These are phyloP conservation scores for Drosophila emarginata DNA, from an alignment of 2,888 invertebrate genomes.

Conservation along the genomic window DNA sequence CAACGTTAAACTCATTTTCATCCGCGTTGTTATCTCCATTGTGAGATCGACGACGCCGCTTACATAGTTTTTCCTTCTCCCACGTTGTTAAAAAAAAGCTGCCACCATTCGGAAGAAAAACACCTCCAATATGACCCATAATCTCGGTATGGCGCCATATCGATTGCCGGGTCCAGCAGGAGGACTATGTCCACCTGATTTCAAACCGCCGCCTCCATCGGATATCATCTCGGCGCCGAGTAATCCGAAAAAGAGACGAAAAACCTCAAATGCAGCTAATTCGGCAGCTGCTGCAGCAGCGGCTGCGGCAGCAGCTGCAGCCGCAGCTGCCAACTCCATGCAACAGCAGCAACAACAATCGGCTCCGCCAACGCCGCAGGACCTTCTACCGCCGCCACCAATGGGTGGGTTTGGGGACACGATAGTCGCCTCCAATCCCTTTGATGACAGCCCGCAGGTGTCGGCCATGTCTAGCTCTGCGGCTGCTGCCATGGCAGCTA, in stretches of 20 bases:
- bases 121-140: slow-evolving; percentile 87
- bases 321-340: slow-evolving; percentile 83
- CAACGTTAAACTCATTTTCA: slow-evolving; percentile 8
- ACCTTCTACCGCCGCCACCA: slow-evolving; percentile 90
- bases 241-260: slow-evolving; percentile 93
- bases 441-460: slow-evolving; percentile 92
- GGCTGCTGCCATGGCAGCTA: slow-evolving; percentile 85
- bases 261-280: slow-evolving; percentile 87
- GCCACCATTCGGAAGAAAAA: slow-evolving; percentile 82
- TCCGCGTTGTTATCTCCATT: slow-evolving; percentile 66
- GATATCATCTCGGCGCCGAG: slow-evolving; percentile 90
- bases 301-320: slow-evolving; percentile 80
- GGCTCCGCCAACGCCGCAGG: slow-evolving; percentile 88
- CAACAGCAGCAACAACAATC: slow-evolving; percentile 89
- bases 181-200: slow-evolving; percentile 88
- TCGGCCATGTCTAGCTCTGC: slow-evolving; percentile 82
- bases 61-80: slow-evolving; percentile 60
- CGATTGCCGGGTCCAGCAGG: slow-evolving; percentile 87
- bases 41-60: slow-evolving; percentile 66
- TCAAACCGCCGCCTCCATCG: slow-evolving; percentile 86
- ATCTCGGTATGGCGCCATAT: slow-evolving; percentile 91
- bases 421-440: slow-evolving; percentile 96
- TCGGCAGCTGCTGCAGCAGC: slow-evolving; percentile 84
- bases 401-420: slow-evolving; percentile 95
- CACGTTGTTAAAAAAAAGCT: slow-evolving; percentile 75